phyloP scores from a whole-genome alignment of 2,888 invertebrate genomes.

The Subacronicta megacephala region DNA sequence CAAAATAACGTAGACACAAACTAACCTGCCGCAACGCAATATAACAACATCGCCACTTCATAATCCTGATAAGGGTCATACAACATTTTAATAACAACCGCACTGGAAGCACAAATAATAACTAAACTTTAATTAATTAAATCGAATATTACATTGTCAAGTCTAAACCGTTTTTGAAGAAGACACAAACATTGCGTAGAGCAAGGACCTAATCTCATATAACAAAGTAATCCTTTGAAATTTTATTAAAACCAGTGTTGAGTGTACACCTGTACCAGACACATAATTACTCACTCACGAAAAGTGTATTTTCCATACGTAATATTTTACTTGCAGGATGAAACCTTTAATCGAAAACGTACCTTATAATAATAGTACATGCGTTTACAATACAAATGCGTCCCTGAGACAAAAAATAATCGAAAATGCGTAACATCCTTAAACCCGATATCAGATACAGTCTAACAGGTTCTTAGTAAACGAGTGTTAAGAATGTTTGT shows the following conservation, averaged over 20 bases:
- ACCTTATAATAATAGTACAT: constrained; percentile 15
- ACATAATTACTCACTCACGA: constrained; percentile 46
- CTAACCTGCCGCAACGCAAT: constrained; percentile 7
- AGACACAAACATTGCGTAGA: constrained; percentile 12
- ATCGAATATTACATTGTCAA: constrained; percentile 11
- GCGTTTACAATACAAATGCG: constrained; percentile 1
- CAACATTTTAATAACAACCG: constrained; percentile 62
- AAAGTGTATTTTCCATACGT: constrained; percentile 20
- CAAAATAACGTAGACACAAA: constrained; percentile 13
- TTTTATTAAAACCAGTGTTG: constrained; percentile 46
- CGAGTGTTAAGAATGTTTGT: constrained; percentile 8
- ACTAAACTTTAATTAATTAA: constrained; percentile 29
- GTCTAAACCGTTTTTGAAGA: constrained; percentile 14
- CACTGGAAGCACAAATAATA: constrained; percentile 15
- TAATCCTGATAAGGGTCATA: constrained; percentile 53
- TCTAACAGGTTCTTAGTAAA: constrained; percentile 8
- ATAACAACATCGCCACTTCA: constrained; percentile 31
- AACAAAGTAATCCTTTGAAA: constrained; percentile 48
- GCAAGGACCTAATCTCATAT: constrained; percentile 20
- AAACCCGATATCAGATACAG: constrained; percentile 4
- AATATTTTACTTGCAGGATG: constrained; percentile 27
- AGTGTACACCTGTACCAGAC: constrained; percentile 33
- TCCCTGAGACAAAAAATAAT: neutral
- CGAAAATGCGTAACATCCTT: neutral
- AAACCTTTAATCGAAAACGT: constrained; percentile 25